These are phyloP conservation scores for Drosophila macrothrix DNA, from an alignment of 2,888 invertebrate genomes.

Conservation along the genomic window DNA sequence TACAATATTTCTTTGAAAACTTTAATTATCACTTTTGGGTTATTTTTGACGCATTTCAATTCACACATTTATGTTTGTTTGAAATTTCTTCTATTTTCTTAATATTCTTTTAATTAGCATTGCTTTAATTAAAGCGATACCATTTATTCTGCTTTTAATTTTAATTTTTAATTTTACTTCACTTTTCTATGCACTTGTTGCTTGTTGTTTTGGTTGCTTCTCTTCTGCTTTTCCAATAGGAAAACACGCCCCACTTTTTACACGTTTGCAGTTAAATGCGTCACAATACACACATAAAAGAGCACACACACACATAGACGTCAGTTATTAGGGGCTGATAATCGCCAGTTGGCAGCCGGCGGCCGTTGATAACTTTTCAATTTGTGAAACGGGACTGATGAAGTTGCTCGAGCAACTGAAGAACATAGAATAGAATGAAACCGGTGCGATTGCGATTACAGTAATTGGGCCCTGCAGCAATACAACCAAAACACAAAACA, in stretches of 20 bases:
- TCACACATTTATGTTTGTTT: conserved; percentile 44
- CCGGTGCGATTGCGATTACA: conserved; percentile 57
- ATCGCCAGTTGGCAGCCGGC: conserved; percentile 24
- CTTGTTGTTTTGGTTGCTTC: conserved; percentile 25
- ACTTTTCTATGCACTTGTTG: conserved; percentile 34
- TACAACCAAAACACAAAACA: conserved; percentile 74
- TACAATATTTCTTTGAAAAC: conserved; percentile 15
- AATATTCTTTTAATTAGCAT: conserved; percentile 48
- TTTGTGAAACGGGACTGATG: conserved; percentile 74
- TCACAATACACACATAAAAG: conserved; percentile 50
- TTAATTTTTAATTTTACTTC: conserved; percentile 3
- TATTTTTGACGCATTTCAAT: conserved; percentile 40
- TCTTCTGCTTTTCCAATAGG: conserved; percentile 30
- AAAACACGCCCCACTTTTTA: conserved; percentile 71
- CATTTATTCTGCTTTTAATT: conserved; percentile 15
- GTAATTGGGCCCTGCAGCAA: conserved; percentile 37
- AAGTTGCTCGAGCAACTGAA: conserved; percentile 33
- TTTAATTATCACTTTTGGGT: conserved; percentile 48
- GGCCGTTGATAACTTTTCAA: conserved; percentile 71
- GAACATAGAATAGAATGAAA: conserved; percentile 52
- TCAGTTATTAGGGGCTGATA: conserved; percentile 51
- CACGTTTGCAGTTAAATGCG: conserved; percentile 55
- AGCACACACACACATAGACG: conserved; percentile 34
- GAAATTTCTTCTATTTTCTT: conserved; percentile 41
- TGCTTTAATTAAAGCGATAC: conserved; percentile 1